Base-by-base conservation (phyloP, 2,113 vertebrate species). In the Phaethornis superciliosus region DNA sequence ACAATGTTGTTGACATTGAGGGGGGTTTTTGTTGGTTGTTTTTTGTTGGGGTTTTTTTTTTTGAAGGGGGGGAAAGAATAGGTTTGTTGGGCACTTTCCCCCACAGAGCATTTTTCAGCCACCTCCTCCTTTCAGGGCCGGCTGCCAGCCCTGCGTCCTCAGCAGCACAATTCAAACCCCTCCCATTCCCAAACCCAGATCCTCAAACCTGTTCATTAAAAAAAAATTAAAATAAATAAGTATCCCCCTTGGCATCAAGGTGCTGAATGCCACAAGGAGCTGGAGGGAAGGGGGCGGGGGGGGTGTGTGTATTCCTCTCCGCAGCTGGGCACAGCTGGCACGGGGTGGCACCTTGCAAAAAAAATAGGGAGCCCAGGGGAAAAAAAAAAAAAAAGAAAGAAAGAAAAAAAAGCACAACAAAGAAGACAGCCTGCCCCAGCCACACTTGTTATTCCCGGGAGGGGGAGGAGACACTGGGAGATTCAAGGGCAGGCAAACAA, bases 401-500 rank as follows among this genome's bases (percentile, higher is more conserved):
- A 15, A 32, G 22, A 7, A 49, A 21, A 44, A 27, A 44, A 65
- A 84, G 75, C 40, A 91, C 60, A 94, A 96, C 89, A 96, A 97
- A 95, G 81, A 88, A 2, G 56, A 35, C 95, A 94, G 90, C 40
- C 59, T 82, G 89, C 79, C 64, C 90, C 0, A 67, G 95, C 92
- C 94, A 93, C 32, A 15, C 96, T 97, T 97, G 97, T 97, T 95
- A 46, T 89, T 90, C 89, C 84, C 76, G 52, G 69, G 84, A n/a
- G 52, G 69, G 84, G 35, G 51, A 88, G 90, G 49, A 70, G 94
- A 97, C 96, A 97, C 95, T 95, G 95, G 93, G 88, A 68, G 83
- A 98, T 98, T 97, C 91, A 98, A 90, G 33, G 60, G 71, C 96
- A 88, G 28, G 94, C 88, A 35, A 95, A 97, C 97, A 98, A 98